Percentiles rank a stretch among this genome's conserved stretches.
Conservation (phyloP, 2,888 invertebrate species). For the Salpingus planirostris region DNA sequence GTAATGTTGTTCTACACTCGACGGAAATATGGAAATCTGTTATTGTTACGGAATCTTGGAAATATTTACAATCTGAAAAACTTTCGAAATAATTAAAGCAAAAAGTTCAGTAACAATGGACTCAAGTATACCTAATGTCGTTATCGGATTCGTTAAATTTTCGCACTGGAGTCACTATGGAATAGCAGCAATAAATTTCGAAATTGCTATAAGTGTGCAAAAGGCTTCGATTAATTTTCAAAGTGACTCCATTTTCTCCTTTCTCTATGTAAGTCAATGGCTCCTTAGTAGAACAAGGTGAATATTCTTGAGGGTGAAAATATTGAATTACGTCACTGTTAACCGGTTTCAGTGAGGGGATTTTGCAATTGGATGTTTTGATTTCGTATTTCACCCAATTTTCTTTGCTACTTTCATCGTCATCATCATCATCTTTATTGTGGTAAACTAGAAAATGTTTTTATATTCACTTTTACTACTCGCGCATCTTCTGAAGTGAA, state of each 20-base stretch:
- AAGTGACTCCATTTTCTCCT: conserved; percentile 13
- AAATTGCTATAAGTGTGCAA: conserved; percentile 24
- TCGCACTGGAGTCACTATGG: conserved; percentile 27
- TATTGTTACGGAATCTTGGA: too few relatives aligned
- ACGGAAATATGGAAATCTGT: too few relatives aligned
- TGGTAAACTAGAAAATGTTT: too few relatives aligned
- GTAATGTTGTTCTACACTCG: too few relatives aligned
- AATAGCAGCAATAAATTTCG: conserved; percentile 28
- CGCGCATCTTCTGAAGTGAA: too few relatives aligned
- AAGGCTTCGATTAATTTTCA: conserved; percentile 21
- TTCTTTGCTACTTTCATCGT: too few relatives aligned
- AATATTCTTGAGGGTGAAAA: conserved; percentile 17
- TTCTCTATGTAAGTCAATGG: conserved; percentile 24
- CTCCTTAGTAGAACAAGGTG: conserved; percentile 20
- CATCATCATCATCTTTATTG: too few relatives aligned
- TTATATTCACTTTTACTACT: too few relatives aligned
- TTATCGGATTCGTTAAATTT: not conserved
- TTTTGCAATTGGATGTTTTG: conserved; percentile 25
- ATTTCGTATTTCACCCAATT: conserved; percentile 22
- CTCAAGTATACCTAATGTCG: not conserved
- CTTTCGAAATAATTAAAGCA: too few relatives aligned
- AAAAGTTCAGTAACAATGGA: too few relatives aligned
- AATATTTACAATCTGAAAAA: too few relatives aligned
- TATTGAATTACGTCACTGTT: conserved; percentile 23
- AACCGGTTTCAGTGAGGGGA: conserved; percentile 24